phyloP scores from a whole-genome alignment of 2,888 invertebrate genomes.

The Acanthosepion pharaonis region DNA sequence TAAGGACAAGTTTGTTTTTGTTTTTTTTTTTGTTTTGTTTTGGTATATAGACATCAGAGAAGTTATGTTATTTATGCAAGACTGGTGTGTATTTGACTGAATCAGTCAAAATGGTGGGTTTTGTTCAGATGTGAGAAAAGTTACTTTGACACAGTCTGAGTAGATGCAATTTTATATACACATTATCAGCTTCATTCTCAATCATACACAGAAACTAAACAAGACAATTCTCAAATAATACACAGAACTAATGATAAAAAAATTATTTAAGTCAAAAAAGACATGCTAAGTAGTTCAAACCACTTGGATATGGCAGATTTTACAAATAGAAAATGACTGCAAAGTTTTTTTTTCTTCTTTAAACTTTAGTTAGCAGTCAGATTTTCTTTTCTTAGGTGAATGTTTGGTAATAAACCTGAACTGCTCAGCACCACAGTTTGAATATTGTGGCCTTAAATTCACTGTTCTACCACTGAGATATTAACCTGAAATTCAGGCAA shows the following conservation, averaged over 20 bases:
- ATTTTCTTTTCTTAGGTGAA: background rate
- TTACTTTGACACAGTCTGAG: background rate
- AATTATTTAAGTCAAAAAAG: background rate
- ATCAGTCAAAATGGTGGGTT: background rate
- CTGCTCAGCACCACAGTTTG: background rate
- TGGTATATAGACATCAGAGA: background rate
- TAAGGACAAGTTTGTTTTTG: background rate
- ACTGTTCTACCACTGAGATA: background rate
- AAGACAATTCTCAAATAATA: background rate
- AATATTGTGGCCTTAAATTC: background rate
- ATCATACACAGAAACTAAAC: background rate
- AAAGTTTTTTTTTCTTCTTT: background rate
- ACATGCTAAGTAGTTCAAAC: background rate
- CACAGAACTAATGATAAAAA: background rate
- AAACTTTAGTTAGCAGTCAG: background rate
- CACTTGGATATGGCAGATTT: background rate
- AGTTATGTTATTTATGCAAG: conserved; percentile 22
- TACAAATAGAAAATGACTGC: background rate
- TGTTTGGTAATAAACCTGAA: background rate
- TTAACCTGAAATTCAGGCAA: background rate
- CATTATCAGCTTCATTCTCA: background rate
- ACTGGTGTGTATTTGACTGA: conserved; percentile 1
- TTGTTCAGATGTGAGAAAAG: background rate
- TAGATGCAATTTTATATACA: background rate
- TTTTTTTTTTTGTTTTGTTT: background rate